Evolutionary conservation across 2,797 vertebrate genomes (phyloP).

Genomic region (Bradypodion pumilum): DNA sequence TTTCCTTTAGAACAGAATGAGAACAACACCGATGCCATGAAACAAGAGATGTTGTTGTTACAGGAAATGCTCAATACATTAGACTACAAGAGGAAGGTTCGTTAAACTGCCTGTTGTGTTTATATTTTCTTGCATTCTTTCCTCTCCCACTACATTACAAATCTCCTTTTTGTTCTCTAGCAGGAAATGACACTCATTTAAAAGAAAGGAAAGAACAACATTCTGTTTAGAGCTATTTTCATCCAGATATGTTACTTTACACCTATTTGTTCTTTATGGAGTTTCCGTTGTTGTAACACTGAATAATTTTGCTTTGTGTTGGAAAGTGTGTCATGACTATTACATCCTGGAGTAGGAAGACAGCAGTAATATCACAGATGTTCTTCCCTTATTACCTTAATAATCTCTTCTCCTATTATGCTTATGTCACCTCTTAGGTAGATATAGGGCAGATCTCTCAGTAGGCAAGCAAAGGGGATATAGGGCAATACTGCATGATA

Average conservation of each 20-base stretch:
- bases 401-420: neutral
- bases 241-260: too few species aligned
- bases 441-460: too few species aligned
- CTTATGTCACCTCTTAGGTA: neutral
- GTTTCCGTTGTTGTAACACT: too few species aligned
- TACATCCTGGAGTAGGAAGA: neutral
- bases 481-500: too few species aligned
- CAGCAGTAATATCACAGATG: neutral
- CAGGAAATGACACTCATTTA: neutral
- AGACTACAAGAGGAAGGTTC: conserved; percentile 94
- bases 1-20: conserved; percentile 82
- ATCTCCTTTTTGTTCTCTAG: conserved; percentile 15
- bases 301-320: accelerated
- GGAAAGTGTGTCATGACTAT: neutral
- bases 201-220: neutral
- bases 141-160: conserved; percentile 3
- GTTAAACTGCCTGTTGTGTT: conserved; percentile 48
- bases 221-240: too few species aligned
- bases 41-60: conserved; percentile 88
- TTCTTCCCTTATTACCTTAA: neutral
- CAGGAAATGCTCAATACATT: conserved; percentile 94
- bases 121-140: conserved; percentile 28
- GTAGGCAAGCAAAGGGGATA: too few species aligned
- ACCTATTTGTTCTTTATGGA: too few species aligned
- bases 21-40: conserved; percentile 84